Evolutionary conservation across 2,888 invertebrate genomes (phyloP).

Genomic region (Steromphala cineraria): DNA sequence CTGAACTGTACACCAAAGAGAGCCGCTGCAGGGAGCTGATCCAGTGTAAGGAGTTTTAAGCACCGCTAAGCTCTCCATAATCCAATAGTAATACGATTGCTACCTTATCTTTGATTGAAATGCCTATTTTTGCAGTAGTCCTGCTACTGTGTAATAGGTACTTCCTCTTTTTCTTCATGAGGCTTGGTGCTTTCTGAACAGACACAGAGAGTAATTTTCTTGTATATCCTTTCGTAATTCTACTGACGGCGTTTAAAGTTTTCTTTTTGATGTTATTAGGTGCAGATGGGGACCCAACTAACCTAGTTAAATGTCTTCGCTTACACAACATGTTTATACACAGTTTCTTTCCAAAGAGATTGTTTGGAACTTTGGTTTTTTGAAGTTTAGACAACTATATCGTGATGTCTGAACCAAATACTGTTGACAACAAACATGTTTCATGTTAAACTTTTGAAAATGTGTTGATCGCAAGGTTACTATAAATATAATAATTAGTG

Average conservation of each 20-base stretch:
- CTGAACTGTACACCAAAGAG: neutral
- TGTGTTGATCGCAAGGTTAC: no score
- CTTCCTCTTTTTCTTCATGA: neutral
- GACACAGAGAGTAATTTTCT: neutral
- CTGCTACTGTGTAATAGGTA: neutral
- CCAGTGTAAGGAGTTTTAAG: neutral
- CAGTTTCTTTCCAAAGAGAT: no score
- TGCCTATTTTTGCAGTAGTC: neutral
- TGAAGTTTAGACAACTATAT: no score
- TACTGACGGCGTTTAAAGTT: neutral
- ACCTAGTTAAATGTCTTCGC: no score
- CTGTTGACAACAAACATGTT: no score
- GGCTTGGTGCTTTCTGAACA: neutral
- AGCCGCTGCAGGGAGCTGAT: neutral
- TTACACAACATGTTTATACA: no score
- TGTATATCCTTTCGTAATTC: neutral
- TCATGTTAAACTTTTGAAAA: neutral
- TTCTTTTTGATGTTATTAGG: neutral
- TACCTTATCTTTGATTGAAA: neutral
- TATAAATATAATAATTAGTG: no score
- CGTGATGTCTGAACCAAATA: no score
- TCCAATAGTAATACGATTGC: neutral
- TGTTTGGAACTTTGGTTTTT: no score
- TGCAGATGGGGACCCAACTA: no score
- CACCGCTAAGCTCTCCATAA: neutral